Conservation (phyloP, 2,797 vertebrate species). For the Amblyraja radiata region DNA sequence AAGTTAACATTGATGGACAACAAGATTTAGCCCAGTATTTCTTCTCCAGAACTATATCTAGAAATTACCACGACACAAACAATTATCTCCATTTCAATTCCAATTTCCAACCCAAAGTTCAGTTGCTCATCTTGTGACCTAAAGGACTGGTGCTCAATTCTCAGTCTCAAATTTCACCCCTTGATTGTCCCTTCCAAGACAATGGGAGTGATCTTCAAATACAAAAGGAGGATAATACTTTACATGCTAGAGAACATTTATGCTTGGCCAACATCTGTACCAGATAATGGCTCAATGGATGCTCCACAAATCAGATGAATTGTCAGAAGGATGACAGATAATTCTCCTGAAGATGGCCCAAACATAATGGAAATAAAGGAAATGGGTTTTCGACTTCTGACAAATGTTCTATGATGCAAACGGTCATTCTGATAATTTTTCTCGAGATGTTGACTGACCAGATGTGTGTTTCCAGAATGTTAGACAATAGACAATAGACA, state of each 20-base stretch:
- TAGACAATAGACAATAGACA: no score
- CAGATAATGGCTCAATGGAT: background rate
- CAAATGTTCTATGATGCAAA: no score
- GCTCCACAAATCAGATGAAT: background rate
- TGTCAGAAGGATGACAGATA: background rate
- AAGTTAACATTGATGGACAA: no score
- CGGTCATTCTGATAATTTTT: no score
- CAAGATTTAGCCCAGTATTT: background rate
- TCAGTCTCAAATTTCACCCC: background rate
- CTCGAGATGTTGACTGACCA: no score
- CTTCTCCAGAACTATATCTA: background rate
- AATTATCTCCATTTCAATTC: background rate
- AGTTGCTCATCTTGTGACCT: background rate
- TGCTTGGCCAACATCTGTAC: background rate
- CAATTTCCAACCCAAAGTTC: background rate
- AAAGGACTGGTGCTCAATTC: background rate
- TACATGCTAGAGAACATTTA: background rate
- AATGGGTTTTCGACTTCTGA: background rate
- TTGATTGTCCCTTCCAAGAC: background rate
- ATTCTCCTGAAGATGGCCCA: background rate
- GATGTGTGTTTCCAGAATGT: no score
- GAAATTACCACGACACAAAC: background rate
- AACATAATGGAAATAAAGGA: background rate
- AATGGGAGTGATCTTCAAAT: background rate
- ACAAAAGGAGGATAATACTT: background rate